phyloP scores from a whole-genome alignment of 2,113 vertebrate species.

The Chaetorhynchus papuensis region DNA sequence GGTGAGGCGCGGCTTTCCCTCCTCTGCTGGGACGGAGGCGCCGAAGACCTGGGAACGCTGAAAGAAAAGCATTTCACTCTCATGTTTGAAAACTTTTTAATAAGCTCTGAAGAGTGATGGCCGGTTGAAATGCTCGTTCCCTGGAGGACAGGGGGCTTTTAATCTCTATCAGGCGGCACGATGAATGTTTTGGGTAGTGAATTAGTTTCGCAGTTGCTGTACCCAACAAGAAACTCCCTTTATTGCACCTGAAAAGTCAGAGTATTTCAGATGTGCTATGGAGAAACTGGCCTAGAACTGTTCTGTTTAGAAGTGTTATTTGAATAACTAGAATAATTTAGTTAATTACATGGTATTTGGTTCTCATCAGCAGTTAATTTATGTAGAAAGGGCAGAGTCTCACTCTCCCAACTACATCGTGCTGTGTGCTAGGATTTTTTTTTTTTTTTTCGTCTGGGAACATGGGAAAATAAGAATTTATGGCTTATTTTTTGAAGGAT shows the following conservation, averaged over 20 bases:
- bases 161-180: not conserved
- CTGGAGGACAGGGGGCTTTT: not conserved
- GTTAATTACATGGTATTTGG: not conserved
- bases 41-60: not conserved
- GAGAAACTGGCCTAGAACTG: not conserved
- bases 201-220: not conserved
- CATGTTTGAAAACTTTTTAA: not conserved
- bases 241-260: not conserved
- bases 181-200: not conserved
- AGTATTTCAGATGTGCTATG: not conserved
- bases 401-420: not conserved
- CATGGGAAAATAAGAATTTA: not conserved
- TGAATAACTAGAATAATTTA: not conserved
- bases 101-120: not conserved
- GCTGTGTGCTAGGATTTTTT: not conserved
- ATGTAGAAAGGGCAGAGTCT: not conserved
- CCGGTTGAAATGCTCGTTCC: not conserved
- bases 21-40: not conserved
- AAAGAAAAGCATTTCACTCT: not conserved
- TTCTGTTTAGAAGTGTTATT: not conserved
- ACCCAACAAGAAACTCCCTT: not conserved
- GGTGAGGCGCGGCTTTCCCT: not conserved
- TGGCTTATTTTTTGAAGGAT: not conserved
- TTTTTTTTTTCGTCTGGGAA: not conserved
- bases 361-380: not conserved